Evolutionary conservation across 2,797 vertebrate species (phyloP), one percentile per base, ranked within the genome.

Genomic region (Steatocranus sp.): DNA sequence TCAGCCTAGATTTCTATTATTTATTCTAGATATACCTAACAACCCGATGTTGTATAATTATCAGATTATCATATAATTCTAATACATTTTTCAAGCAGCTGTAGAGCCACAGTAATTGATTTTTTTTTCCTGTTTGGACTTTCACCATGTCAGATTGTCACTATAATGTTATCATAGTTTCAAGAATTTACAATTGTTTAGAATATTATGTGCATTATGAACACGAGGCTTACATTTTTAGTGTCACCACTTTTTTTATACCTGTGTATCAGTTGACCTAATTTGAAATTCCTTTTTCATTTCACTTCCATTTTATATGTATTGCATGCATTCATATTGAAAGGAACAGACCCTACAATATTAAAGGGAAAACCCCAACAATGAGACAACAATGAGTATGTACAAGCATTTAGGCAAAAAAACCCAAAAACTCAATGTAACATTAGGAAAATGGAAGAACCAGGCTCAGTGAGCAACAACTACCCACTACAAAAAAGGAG

Each of bases 21-120:
- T 25, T 68, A 10, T 25, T 41, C 8, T 43, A 70, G 38, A 27
- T 3, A 27, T 14, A 68, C 0, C 38, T 3, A 17, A 70, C 38
- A 70, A 70, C 20, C 2, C 2, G 14, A 43, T 68, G 4, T 20
- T 1, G 23, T 43, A 18, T 25, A 70, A 43, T 43, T 27, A 70
- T 68, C 20, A 25, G 63, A 43, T 70, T 70, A 58, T 34, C 30
- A 58, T 58, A 34, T 58, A 7, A 58, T 58, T 58, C 0, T 38
- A 38, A 20, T 66, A 23, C 0, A 8, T 0, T 0, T 66, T 14
- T 38, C 34, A 66, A 38, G 34, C 34, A 0, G 11, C 3, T 6
- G n/a, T 38, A 15, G 5, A 66, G 34, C 4, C 34, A 15, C 5
- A 38, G 7, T 66, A 23, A 38, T 0, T 12, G 11, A 5, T 36